Conservation (phyloP, 2,797 vertebrate species). For the Sebastes itinus region DNA sequence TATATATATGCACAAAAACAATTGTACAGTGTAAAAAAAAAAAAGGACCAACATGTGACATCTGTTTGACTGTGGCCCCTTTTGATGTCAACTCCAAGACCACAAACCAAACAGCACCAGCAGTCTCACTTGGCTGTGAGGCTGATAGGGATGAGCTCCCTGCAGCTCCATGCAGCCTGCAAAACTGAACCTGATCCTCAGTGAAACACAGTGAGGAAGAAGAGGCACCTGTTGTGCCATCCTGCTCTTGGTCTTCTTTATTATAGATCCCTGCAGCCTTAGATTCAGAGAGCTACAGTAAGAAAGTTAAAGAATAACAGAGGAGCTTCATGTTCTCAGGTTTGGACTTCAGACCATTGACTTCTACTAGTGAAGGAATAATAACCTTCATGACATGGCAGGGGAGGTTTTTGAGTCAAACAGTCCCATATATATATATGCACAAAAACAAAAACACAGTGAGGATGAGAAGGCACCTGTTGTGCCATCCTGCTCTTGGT, state of each 20-base stretch:
- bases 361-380: too few relatives aligned
- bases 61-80: neutral
- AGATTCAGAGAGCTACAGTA: too few relatives aligned
- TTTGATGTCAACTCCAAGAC: conserved; percentile 16
- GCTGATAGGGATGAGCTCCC: too few relatives aligned
- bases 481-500: conserved; percentile 60
- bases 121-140: conserved; percentile 12
- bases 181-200: too few relatives aligned
- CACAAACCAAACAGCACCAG: conserved; percentile 16
- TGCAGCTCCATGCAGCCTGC: too few relatives aligned
- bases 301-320: too few relatives aligned
- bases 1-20: neutral
- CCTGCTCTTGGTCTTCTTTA: conserved; percentile 20
- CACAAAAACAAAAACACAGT: neutral
- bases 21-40: neutral
- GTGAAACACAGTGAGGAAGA: conserved; percentile 24
- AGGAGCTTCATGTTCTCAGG: neutral
- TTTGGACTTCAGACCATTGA: too few relatives aligned
- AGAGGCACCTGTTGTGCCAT: conserved; percentile 81
- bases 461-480: conserved; percentile 77
- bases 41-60: neutral
- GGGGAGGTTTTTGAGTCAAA: neutral
- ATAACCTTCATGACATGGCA: too few relatives aligned
- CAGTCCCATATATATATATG: neutral
- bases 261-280: neutral